Evolutionary conservation across 2,113 vertebrate genomes (phyloP), one percentile per base, ranked within the genome.

Genomic region (Marmota flaviventris): DNA sequence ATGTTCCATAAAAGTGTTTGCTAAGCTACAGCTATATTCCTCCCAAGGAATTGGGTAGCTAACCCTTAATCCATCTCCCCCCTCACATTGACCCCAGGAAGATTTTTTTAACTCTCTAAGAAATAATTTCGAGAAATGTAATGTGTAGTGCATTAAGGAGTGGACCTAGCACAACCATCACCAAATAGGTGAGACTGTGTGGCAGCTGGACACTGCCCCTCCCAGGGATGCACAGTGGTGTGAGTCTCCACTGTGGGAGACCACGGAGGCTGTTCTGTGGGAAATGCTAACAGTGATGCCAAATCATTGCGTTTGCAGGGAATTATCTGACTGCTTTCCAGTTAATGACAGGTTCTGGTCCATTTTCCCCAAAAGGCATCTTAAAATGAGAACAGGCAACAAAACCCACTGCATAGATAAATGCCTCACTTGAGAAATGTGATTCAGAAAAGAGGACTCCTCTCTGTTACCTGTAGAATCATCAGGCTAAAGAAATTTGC

Each of bases 161-260:
- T 37, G 22, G 32, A 65, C 5, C 2, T 9, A 2, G 10, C 7
- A 7, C 8, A 1, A 2, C 42, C 1, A 4, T 10, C n/a, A 37
- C 34, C 22, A 48, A 25, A 73, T 7, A 22, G 2, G 8, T 1
- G 34, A 27, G 10, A 5, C 22, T 12, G 2, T 34, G 53, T 65
- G 51, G 14, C 18, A 39, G 29, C 10, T 37, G n/a, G 25, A 37
- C 4, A 61, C 13, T 77, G 37, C 9, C 58, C 18, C 34, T 53
- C 7, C 5, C 7, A 56, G 51, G 4, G 25, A 77, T 18, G 7
- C 20, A 67, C 14, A 81, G 45, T 20, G 2, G 4, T 4, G 20
- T 13, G 12, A 0, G 0, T 29, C 14, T n/a, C 8, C 42, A 65
- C 56, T 65, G 6, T 14, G 9, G 61, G 65, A 37, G 39, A 5